phyloP scores from a whole-genome alignment of 2,113 vertebrate genomes.

The Heterotis niloticus region DNA sequence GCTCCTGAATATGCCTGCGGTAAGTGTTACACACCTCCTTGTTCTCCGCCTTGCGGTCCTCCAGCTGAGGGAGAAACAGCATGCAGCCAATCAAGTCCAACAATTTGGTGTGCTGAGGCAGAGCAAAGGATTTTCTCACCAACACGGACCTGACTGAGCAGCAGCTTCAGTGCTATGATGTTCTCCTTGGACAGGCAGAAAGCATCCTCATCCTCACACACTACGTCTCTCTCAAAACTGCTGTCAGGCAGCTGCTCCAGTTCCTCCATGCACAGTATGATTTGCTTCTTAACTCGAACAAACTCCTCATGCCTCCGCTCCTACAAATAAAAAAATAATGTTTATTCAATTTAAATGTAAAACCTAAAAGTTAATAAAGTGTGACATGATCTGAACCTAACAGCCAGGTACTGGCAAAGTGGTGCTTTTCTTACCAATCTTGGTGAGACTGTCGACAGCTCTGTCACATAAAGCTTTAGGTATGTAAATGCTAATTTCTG shows the following conservation, averaged over 20 bases:
- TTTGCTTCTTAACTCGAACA: conserved; percentile 68
- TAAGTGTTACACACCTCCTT: conserved; percentile 64
- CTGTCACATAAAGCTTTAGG: too few relatives aligned
- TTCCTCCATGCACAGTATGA: conserved; percentile 79
- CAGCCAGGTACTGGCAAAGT: too few relatives aligned
- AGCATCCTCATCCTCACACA: conserved; percentile 77
- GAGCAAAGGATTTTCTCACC: background rate
- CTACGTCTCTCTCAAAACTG: conserved; percentile 81
- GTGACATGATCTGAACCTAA: too few relatives aligned
- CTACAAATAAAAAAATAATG: conserved; percentile 51
- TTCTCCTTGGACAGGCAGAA: conserved; percentile 85
- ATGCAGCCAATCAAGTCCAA: background rate
- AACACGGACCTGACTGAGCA: conserved; percentile 71
- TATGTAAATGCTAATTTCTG: too few relatives aligned
- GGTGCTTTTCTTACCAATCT: too few relatives aligned
- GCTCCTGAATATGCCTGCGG: conserved; percentile 65
- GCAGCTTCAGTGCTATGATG: conserved; percentile 67
- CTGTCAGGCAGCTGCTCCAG: conserved; percentile 78
- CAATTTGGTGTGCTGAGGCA: background rate
- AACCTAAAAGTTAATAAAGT: too few relatives aligned
- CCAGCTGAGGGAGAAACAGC: conserved; percentile 61
- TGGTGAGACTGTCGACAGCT: too few relatives aligned
- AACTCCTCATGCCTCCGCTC: conserved; percentile 72
- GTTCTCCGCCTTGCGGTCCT: conserved; percentile 66
- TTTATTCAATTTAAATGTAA: background rate